Evolutionary conservation across 92 coral and sea anemone genomes (phyloP), one percentile per base, ranked within the genome.

Genomic region (Epizoanthus fatuus): DNA sequence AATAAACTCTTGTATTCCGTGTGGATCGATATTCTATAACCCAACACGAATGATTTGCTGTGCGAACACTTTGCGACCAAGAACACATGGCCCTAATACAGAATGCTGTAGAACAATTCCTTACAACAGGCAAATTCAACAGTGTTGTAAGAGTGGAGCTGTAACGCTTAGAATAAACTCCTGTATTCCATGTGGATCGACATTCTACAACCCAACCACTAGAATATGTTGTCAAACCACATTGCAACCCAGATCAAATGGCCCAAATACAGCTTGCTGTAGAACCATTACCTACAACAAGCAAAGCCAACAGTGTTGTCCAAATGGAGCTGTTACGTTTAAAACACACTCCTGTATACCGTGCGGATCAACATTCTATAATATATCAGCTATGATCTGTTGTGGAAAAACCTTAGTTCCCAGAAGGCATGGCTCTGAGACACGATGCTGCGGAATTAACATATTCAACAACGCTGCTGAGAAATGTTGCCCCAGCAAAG

Each of bases 401-500:
- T 79, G 84, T 79, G 51, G 3, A 3, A 56, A 20, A 22, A 6
- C 14, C 14, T 37, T 81, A 3, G 20, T 12, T 15, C 44, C 53
- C 8, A 69, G 79, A 81, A 53, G 14, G 12, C 65, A 65, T 68
- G 86, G 86, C 12, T 19, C 37, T 7, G n/a, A 45, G 2, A 80
- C 84, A 0, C 57, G 15, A 1, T 80, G 84, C 12, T 80, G 84
- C 44, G 57, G 67, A 64, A n/a, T 0, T 0, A 11, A 20, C 17
- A 80, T 70, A 5, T 80, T 1, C 84, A 83, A 83, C 58, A 12
- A n/a, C 19, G 32, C 45, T 38, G 57, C 65, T 7, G 55, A 72
- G 29, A 64, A 44, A 47, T 83, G 87, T 40, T 83, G 87, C 47
- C 19, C 69, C 47, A 40, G 60, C 12, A 67, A 55, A 57, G 60